These are phyloP conservation scores for Nasonia longicornis DNA, from an alignment of 1,140 invertebrate genomes.

Conservation along the genomic window DNA sequence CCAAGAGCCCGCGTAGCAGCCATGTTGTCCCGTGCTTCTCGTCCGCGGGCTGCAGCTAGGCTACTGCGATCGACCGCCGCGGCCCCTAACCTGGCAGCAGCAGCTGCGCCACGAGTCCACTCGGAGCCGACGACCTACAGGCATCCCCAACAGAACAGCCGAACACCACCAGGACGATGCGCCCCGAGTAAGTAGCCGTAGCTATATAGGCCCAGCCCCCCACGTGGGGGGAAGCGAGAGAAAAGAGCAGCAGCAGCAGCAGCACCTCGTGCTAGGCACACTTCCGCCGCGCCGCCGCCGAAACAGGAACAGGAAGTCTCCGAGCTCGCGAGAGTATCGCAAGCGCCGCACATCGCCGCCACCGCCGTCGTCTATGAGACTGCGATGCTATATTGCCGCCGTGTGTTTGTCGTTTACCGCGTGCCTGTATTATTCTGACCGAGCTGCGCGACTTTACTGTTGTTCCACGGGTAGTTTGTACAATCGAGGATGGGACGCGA, in stretches of 20 bases:
- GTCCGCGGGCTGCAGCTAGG: not conserved
- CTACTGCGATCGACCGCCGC: constrained; percentile 9
- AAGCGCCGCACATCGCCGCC: constrained; percentile 34
- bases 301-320: constrained; percentile 71
- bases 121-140: not conserved
- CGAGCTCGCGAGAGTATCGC: constrained; percentile 44
- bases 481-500: not conserved
- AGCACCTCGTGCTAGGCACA: constrained; percentile 44
- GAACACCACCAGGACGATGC: constrained; percentile 25
- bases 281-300: constrained; percentile 62
- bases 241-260: not conserved
- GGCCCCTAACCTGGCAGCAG: constrained; percentile 12
- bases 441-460: not conserved
- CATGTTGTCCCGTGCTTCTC: constrained; percentile 34
- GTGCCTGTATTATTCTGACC: not conserved
- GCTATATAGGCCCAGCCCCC: not conserved
- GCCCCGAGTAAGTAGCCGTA: constrained; percentile 31
- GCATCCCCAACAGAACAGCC: not conserved
- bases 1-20: constrained; percentile 25
- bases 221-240: constrained; percentile 36
- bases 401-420: not conserved
- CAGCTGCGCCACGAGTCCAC: constrained; percentile 1
- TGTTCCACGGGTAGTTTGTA: not conserved
- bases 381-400: not conserved
- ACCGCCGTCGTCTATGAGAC: constrained; percentile 11